Percentiles rank a stretch among this genome's conserved stretches.
These are phyloP conservation scores for Struthio camelus DNA, from an alignment of 2,113 vertebrate genomes.

Conservation along the genomic window DNA sequence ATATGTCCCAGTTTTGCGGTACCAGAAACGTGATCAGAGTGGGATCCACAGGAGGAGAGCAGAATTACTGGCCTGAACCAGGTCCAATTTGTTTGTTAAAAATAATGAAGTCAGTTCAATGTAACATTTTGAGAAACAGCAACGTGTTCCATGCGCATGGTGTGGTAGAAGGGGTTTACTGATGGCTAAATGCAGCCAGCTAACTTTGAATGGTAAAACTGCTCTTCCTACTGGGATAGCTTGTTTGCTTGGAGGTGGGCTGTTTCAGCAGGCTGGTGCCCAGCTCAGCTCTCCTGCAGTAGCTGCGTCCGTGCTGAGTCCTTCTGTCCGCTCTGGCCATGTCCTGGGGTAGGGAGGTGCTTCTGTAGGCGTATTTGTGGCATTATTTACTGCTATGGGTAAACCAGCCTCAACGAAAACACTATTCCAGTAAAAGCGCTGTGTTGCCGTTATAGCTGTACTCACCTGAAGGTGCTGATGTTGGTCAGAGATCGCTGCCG, in stretches of 20 bases:
- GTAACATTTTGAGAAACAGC: background rate
- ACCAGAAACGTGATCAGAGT: rapidly evolving
- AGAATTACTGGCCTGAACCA: rapidly evolving
- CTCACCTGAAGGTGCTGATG: rapidly evolving
- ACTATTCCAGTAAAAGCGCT: rapidly evolving
- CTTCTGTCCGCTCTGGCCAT: too few species aligned
- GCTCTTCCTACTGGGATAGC: rapidly evolving
- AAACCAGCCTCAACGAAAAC: rapidly evolving
- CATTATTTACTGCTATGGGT: background rate
- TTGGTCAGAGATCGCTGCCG: background rate
- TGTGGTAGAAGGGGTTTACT: background rate
- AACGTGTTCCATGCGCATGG: rapidly evolving
- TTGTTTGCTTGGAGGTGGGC: background rate
- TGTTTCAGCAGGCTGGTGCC: rapidly evolving
- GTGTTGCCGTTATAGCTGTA: rapidly evolving
- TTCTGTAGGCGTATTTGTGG: background rate
- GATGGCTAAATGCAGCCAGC: rapidly evolving
- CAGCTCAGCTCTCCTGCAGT: rapidly evolving
- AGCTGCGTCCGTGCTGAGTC: background rate
- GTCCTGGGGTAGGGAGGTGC: background rate
- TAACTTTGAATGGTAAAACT: background rate
- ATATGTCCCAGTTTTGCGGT: rapidly evolving
- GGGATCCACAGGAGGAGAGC: background rate
- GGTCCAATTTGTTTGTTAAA: background rate
- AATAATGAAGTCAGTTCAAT: rapidly evolving